Evolutionary conservation across 2,888 invertebrate species (phyloP), one percentile per base, ranked within the genome.

Genomic region (Orthonevra nobilis): DNA sequence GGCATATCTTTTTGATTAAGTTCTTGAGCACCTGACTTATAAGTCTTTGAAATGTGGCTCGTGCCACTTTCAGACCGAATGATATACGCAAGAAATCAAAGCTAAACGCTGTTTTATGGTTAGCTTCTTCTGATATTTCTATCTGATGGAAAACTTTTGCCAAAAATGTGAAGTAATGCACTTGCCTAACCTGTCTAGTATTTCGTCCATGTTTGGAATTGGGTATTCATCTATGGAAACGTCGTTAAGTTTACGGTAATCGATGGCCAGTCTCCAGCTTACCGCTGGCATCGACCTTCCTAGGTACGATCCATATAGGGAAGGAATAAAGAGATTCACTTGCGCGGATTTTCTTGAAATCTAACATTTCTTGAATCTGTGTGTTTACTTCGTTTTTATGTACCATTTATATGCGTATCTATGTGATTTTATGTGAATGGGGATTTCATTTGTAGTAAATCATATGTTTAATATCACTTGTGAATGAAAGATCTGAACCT

Each of bases 21-120:
- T 82, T 82, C 84, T 9, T 1, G 0, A 89, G 63, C 0, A 88
- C 83, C 38, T 82, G 84, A 36, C 87, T 85, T 87, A 88, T 89
- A 17, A 86, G 66, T 2, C 87, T 50, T 81, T 88, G 87, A 38
- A 88, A 87, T 0, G 87, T 87, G 0, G 85, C 83, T 0, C 89
- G 88, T 0, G 88, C 87, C 58, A 86, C 87, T 82, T 85, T 86
- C 7, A 89, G 83, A 0, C 85, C 87, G 69, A 88, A 86, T 0
- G 86, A 86, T 85, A 87, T 86, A 2, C 79, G 34, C 1, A 54
- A 32, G 20, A 66, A 83, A 32, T 82, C 63, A 5, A 61, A 81
- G 10, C 40, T 63, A 17, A 83, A 58, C 1, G 74, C 81, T 0
- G 83, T 82, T 54, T 83, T 82, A 17, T 44, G 28, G 1, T 69